phyloP scores from a whole-genome alignment of 2,888 invertebrate genomes.

The Eulithis prunata region DNA sequence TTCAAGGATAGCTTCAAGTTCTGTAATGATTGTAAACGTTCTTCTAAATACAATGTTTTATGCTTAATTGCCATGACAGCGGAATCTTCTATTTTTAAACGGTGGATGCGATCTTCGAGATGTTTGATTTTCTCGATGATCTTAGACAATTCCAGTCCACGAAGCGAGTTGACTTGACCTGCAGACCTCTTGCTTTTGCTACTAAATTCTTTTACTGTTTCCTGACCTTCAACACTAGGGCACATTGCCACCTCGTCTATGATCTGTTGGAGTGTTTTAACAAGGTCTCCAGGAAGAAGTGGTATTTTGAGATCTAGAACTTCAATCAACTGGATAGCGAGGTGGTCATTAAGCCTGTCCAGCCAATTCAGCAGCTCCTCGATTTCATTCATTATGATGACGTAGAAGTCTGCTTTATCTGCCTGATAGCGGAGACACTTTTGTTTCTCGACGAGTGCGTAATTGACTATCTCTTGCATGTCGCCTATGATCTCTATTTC shows the following conservation, averaged over 20 bases:
- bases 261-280: slow-evolving; percentile 44
- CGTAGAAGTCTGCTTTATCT: slow-evolving; percentile 50
- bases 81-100: slow-evolving; percentile 40
- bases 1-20: slow-evolving; percentile 46
- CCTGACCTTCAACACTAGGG: slow-evolving; percentile 34
- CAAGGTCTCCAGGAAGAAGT: slow-evolving; percentile 41
- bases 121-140: slow-evolving; percentile 47
- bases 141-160: slow-evolving; percentile 41
- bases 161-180: slow-evolving; percentile 18
- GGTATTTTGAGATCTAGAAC: slow-evolving; percentile 42
- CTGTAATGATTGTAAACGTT: slow-evolving; percentile 49
- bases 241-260: slow-evolving; percentile 45
- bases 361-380: slow-evolving; percentile 58
- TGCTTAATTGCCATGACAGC: slow-evolving; percentile 48
- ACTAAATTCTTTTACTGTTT: slow-evolving; percentile 31
- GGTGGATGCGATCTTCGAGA: slow-evolving; percentile 46
- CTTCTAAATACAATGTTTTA: slow-evolving; percentile 53
- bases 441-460: slow-evolving; percentile 48
- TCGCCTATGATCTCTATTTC: slow-evolving; percentile 47
- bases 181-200: slow-evolving; percentile 20
- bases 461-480: slow-evolving; percentile 45
- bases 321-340: slow-evolving; percentile 48
- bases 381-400: slow-evolving; percentile 47
- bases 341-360: slow-evolving; percentile 49
- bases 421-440: slow-evolving; percentile 41